Conservation (phyloP, 53 echinoderm and acorn worm genomes). For the Echinarachnius parma region DNA sequence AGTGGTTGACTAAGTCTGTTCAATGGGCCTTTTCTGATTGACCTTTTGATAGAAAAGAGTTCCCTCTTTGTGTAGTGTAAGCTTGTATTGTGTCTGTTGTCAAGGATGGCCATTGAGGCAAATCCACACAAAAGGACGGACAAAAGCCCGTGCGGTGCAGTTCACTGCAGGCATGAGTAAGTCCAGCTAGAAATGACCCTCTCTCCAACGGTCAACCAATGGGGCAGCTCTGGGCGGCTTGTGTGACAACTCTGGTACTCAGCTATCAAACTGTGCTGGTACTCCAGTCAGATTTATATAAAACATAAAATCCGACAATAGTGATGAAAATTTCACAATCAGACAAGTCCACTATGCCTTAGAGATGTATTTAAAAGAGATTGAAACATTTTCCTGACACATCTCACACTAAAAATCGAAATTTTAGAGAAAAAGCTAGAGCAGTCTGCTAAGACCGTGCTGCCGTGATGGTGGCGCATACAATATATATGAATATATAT, state of each 20-base stretch:
- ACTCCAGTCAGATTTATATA: conserved; percentile 3
- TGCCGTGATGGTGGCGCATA: conserved; percentile 2
- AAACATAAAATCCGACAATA: background rate
- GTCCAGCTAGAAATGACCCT: conserved; percentile 3
- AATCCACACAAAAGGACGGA: background rate
- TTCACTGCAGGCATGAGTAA: conserved; percentile 4
- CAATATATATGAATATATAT: too few species aligned
- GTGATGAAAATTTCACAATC: background rate
- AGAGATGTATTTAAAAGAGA: background rate
- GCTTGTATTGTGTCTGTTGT: background rate
- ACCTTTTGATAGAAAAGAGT: conserved; percentile 10
- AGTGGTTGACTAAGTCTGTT: conserved; percentile 5
- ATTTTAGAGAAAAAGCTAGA: background rate
- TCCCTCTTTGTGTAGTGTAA: conserved; percentile 5
- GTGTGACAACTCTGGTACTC: background rate
- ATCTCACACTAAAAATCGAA: background rate
- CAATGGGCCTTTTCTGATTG: conserved; percentile 3
- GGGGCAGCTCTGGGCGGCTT: conserved; percentile 4
- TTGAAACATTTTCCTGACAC: background rate
- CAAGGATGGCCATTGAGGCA: background rate
- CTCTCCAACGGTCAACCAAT: background rate
- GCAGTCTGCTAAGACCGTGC: conserved; percentile 4
- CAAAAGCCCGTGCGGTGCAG: background rate
- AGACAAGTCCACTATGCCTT: background rate
- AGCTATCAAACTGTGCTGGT: background rate